phyloP scores from a whole-genome alignment of 2,113 vertebrate genomes.

The Zeus faber region DNA sequence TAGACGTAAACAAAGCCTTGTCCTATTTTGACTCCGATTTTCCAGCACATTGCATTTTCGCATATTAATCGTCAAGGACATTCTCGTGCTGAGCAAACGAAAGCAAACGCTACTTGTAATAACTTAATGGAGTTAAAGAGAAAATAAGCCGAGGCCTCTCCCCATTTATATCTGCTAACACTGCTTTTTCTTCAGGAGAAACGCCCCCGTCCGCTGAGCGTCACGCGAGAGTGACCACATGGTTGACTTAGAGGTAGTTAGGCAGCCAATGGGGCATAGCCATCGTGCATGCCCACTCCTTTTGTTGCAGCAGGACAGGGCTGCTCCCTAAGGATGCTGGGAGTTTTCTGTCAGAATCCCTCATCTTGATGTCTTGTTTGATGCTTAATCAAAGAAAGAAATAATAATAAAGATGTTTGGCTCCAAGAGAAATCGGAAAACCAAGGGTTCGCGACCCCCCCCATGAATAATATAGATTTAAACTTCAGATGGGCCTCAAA shows the following conservation, averaged over 20 bases:
- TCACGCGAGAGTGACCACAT: not conserved
- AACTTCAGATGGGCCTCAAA: too few relatives aligned
- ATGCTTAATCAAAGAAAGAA: constrained; percentile 32
- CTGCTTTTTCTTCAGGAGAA: not conserved
- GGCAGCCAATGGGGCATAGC: constrained; percentile 48
- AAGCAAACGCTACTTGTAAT: too few relatives aligned
- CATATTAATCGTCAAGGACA: constrained; percentile 38
- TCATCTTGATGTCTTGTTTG: constrained; percentile 48
- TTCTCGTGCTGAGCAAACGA: constrained; percentile 19
- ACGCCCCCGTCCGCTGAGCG: not conserved
- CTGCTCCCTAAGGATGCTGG: constrained; percentile 23
- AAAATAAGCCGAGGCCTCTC: not conserved
- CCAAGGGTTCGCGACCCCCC: too few relatives aligned
- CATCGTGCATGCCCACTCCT: constrained; percentile 22
- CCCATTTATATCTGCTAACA: not conserved
- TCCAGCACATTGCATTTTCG: constrained; percentile 21
- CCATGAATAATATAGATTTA: too few relatives aligned
- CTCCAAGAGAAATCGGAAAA: too few relatives aligned
- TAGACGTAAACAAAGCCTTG: constrained; percentile 51
- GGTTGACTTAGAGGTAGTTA: constrained; percentile 52
- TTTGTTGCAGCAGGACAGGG: constrained; percentile 14
- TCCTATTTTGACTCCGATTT: constrained; percentile 37
- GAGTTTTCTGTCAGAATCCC: constrained; percentile 37
- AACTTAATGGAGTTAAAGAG: constrained; percentile 8
- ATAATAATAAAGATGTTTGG: constrained; percentile 55